Evolutionary conservation across 2,797 vertebrate species (phyloP).

Genomic region (Lacerta bilineata): DNA sequence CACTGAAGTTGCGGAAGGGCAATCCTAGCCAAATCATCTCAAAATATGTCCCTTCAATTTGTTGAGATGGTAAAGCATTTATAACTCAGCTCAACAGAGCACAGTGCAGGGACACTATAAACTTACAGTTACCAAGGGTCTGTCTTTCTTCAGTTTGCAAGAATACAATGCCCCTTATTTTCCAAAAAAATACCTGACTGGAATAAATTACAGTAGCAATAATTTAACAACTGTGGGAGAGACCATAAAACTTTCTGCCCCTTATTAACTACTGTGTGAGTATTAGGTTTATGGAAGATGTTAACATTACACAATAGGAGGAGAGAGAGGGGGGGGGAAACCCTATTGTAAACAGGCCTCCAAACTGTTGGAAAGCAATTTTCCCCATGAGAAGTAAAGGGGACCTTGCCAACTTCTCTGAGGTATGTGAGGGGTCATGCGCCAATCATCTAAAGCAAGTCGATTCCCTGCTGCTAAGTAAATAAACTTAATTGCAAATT

Average conservation of each 20-base stretch:
- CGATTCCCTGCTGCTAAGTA: slow-evolving; percentile 69
- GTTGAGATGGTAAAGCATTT: slow-evolving; percentile 60
- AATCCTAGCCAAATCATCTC: slow-evolving; percentile 51
- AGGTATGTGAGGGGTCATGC: slow-evolving; percentile 55
- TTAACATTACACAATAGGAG: slow-evolving; percentile 71
- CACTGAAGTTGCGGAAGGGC: slow-evolving; percentile 47
- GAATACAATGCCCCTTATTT: slow-evolving; percentile 8
- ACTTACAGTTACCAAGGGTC: slow-evolving; percentile 33
- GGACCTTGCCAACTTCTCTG: slow-evolving; percentile 34
- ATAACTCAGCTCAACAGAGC: slow-evolving; percentile 45
- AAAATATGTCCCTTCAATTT: slow-evolving; percentile 35
- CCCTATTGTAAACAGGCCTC: slow-evolving; percentile 62
- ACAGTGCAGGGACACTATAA: slow-evolving; percentile 9
- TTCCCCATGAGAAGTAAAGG: slow-evolving; percentile 63
- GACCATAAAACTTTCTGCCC: slow-evolving; percentile 77
- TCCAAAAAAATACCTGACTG: slow-evolving; percentile 50
- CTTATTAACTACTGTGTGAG: slow-evolving; percentile 74
- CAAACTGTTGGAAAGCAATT: slow-evolving; percentile 69
- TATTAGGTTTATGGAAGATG: slow-evolving; percentile 72
- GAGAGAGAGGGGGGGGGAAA: slow-evolving; percentile 42
- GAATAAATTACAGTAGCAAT: slow-evolving; percentile 68
- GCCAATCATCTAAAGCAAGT: slow-evolving; percentile 66
- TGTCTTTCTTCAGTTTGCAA: slow-evolving; percentile 53
- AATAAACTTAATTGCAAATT: slow-evolving; percentile 75
- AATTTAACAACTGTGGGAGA: slow-evolving; percentile 75